Base-by-base conservation (phyloP, 2,797 vertebrate genomes). In the Phalloptychus januarius region DNA sequence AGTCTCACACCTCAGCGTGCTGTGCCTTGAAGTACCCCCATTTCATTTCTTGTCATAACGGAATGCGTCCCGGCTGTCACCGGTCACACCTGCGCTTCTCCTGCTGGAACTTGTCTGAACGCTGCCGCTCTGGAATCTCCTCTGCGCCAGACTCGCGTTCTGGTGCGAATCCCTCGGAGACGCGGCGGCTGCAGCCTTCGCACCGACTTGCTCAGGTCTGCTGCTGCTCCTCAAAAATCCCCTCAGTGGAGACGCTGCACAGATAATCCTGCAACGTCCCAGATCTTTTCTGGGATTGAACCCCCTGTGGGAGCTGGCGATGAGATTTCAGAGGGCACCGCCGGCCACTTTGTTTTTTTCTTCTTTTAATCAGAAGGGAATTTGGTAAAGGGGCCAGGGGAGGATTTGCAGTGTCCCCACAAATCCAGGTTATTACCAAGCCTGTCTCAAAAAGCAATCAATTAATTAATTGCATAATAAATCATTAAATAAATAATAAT, bases 211-310 rank as follows among this genome's bases (percentile, higher is more conserved):
- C 74, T 48, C 46, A 0, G 33, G 84, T 89, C 83, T 77, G 75
- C 81, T 77, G 74, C 83, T 83, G 76, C 79, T 86, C 74, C 81
- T 83, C 79, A 65, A 81, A 84, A 85, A 87, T 76, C 82, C 82
- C 81, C 75, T 85, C 63, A 75, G 83, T 70, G 80, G 79, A 88
- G 77, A 79, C 88, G 88, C 83, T 75, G 65, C 74, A 76, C 75
- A 88, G 86, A 90, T 93, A 94, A 94, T 94, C 93, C 93, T 78
- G 79, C 86, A 83, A 63, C 92, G 93, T 92, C 91, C 93, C 91
- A 94, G 89, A 92, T 94, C 86, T 89, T 87, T 82, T 83, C 76
- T 88, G 84, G 86, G 89, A 90, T 80, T 74, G 86, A 88, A 85
- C 84, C 87, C 89, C 87, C 80, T n/a, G 56, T 89, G 91, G 87